Percentiles rank a stretch among this genome's conserved stretches.
phyloP scores from a whole-genome alignment of 2,797 vertebrate genomes.

The Acanthopagrus latus region DNA sequence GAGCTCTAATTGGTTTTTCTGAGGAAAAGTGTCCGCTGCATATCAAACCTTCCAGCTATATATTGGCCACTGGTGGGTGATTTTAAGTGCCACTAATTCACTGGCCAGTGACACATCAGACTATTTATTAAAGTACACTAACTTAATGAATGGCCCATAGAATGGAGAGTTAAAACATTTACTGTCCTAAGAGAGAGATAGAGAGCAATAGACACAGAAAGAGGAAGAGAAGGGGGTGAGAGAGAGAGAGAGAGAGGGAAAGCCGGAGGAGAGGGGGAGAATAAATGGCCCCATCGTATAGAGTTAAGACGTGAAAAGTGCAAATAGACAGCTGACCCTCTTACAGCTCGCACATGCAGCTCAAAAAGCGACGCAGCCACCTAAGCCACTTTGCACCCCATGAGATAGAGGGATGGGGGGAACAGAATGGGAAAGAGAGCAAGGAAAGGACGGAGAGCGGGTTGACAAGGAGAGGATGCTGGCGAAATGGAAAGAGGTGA shows the following conservation, averaged over 20 bases:
- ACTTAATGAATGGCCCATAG: conserved; percentile 88
- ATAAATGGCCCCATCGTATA: conserved; percentile 86
- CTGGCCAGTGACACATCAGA: conserved; percentile 84
- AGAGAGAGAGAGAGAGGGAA: conserved; percentile 45
- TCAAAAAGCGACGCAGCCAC: conserved; percentile 56
- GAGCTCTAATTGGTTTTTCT: conserved; percentile 63
- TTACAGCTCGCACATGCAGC: conserved; percentile 76
- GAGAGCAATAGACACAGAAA: conserved; percentile 76
- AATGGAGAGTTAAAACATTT: conserved; percentile 88
- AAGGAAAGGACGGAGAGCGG: conserved; percentile 43
- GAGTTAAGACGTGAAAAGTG: conserved; percentile 86
- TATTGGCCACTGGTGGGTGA: conserved; percentile 78
- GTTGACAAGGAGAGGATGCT: conserved; percentile 56
- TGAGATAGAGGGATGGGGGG: conserved; percentile 59
- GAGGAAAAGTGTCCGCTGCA: conserved; percentile 63
- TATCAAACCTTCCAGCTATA: conserved; percentile 72
- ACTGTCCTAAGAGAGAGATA: conserved; percentile 82
- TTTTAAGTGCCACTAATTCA: conserved; percentile 88
- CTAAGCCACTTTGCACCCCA: conserved; percentile 76
- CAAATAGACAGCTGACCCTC: conserved; percentile 87
- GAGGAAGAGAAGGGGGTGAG: conserved; percentile 52
- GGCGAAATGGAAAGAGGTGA: conserved; percentile 41
- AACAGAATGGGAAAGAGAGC: conserved; percentile 49
- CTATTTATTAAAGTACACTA: conserved; percentile 89
- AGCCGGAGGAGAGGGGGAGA: conserved; percentile 68